Base-by-base conservation (phyloP, 2,113 vertebrate genomes). In the Xerus inauris region DNA sequence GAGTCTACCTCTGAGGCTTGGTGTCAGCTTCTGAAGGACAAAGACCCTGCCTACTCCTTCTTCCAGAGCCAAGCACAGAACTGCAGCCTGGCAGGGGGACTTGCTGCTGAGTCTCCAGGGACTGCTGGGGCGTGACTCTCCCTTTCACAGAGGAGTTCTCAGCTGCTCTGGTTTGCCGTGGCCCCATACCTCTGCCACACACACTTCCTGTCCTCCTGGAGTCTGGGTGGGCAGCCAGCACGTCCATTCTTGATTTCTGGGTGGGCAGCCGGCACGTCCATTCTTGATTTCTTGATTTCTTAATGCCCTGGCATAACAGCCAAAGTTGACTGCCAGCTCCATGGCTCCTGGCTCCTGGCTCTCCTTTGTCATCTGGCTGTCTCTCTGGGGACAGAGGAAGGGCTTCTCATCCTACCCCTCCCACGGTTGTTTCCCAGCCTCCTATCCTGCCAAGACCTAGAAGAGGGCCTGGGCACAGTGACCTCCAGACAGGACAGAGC, bases 331-430 rank as follows among this genome's bases (percentile, higher is more conserved):
- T 86, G 92, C 65, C 91, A 97, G 32, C 51, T 73, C 45, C 4
- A 67, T 10, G 85, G 86, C 82, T 97, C 86, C 62, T 10, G 85
- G 86, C 82, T 97, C 86, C 62, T 57, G 89, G 62, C 67, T 30
- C 82, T 45, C 67, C 59, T 96, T 51, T 91, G 86, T 95, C 95
- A 89, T 93, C 87, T 91, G 94, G 93, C 97, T 80, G 65, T 95
- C 91, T 96, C 94, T 76, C 20, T 42, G n/a, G 83, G 93, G 93
- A 94, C 89, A 90, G 67, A 62, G 57, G 82, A 96, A 93, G 93
- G 91, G 45, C 65, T 91, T 91, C 82, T 38, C 59, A 59, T 62
- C 92, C 81, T 65, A 3, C 11, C 19, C 22, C 2, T 19, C 87
- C 82, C 40, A 30, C 6, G 1, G 45, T 81, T n/a, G 40, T 75